phyloP scores from a whole-genome alignment of 2,888 invertebrate species.

The Colletes collaris region DNA sequence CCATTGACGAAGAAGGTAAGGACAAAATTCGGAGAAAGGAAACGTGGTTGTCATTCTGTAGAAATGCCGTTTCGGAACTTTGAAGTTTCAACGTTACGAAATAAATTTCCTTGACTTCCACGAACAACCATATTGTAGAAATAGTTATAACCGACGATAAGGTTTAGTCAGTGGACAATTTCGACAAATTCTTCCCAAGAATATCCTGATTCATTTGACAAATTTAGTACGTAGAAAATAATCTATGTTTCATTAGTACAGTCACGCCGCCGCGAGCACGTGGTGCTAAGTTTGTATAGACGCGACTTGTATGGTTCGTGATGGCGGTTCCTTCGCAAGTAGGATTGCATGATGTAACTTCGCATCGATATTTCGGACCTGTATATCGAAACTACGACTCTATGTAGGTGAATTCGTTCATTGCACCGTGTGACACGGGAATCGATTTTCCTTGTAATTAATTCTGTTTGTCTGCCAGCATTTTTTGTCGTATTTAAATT shows the following conservation, averaged over 20 bases:
- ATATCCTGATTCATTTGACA: no score
- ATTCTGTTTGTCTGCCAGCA: not conserved
- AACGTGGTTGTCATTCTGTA: slow-evolving; percentile 6
- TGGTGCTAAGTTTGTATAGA: slow-evolving; percentile 48
- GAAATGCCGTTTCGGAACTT: not conserved
- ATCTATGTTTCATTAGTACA: slow-evolving; percentile 48
- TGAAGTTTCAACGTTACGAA: not conserved
- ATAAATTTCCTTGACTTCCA: not conserved
- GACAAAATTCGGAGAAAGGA: slow-evolving; percentile 24
- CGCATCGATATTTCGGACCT: slow-evolving; percentile 55
- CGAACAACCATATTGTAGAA: not conserved
- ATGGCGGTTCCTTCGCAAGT: slow-evolving; percentile 45
- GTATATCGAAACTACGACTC: slow-evolving; percentile 8
- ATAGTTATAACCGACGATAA: not conserved
- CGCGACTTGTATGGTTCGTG: slow-evolving; percentile 68
- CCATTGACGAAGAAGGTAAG: not conserved
- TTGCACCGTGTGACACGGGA: slow-evolving; percentile 16
- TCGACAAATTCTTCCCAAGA: no score
- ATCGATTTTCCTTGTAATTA: slow-evolving; percentile 20
- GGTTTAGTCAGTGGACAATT: no score
- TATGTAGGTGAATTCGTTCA: slow-evolving; percentile 25
- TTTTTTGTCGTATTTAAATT: not conserved
- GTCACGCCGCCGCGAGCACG: slow-evolving; percentile 52
- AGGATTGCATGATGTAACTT: slow-evolving; percentile 65
- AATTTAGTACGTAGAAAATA: not conserved